Evolutionary conservation across 2,888 invertebrate species (phyloP).

Genomic region (Hermaeophaga mercurialis): DNA sequence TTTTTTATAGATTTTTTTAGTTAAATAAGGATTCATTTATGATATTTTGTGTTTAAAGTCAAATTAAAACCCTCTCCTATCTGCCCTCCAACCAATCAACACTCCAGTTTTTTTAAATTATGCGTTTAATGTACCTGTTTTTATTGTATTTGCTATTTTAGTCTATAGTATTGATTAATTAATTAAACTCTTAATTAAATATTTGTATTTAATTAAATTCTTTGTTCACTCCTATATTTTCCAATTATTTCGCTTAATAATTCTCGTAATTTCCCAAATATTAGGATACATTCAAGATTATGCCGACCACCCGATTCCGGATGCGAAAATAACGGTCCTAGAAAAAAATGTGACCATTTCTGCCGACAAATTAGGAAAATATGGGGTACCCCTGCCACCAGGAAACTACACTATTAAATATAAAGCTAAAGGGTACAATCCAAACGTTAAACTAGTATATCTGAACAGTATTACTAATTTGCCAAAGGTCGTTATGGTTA

Average conservation of each 20-base stretch:
- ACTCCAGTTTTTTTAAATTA: too few relatives aligned
- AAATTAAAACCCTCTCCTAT: too few relatives aligned
- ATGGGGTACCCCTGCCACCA: conserved; percentile 58
- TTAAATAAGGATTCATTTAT: too few relatives aligned
- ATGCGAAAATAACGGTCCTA: conserved; percentile 60
- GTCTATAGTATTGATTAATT: too few relatives aligned
- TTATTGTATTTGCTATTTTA: too few relatives aligned
- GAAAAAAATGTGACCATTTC: conserved; percentile 55
- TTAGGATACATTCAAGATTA: conserved; percentile 66
- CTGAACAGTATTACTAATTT: conserved; percentile 51
- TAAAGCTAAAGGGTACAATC: conserved; percentile 65
- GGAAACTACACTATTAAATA: conserved; percentile 63
- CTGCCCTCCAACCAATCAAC: too few relatives aligned
- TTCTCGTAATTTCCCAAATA: neutral
- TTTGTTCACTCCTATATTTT: neutral
- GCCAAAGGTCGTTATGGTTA: conserved; percentile 69
- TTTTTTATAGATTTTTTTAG: too few relatives aligned
- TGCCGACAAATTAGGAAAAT: conserved; percentile 59
- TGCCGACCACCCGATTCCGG: conserved; percentile 63
- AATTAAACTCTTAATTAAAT: too few relatives aligned
- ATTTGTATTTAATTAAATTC: neutral
- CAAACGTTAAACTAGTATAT: conserved; percentile 58
- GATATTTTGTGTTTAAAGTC: too few relatives aligned
- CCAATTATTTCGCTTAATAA: neutral
- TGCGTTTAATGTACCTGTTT: too few relatives aligned